Evolutionary conservation across 2,113 vertebrate species (phyloP).

Genomic region (Bagarius yarrelli): DNA sequence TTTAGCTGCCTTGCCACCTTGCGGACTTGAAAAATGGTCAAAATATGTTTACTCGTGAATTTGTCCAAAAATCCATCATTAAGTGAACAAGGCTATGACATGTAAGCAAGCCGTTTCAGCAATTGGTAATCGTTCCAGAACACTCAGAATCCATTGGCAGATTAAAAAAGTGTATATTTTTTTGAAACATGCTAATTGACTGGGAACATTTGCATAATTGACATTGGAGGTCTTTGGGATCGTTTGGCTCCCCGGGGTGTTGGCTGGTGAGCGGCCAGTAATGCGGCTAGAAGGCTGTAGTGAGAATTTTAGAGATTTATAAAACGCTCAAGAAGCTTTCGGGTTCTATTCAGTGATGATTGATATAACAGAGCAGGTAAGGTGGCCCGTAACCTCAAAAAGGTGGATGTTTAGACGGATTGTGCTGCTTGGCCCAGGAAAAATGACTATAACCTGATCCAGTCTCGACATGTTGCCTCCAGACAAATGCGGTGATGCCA

Average conservation of each 20-base stretch:
- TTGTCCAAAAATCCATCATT: constrained; percentile 48
- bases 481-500: constrained; percentile 48
- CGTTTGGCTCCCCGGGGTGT: constrained; percentile 9
- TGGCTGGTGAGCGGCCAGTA: constrained; percentile 30
- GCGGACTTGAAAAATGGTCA: constrained; percentile 29
- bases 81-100: constrained; percentile 48
- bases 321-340: neutral
- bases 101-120: constrained; percentile 50
- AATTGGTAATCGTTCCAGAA: constrained; percentile 52
- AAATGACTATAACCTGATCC: constrained; percentile 24
- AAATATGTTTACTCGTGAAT: constrained; percentile 43
- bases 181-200: constrained; percentile 45
- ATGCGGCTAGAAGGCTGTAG: neutral
- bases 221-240: constrained; percentile 39
- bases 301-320: neutral
- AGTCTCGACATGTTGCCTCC: constrained; percentile 50
- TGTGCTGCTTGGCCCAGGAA: constrained; percentile 43
- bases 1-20: constrained; percentile 1
- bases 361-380: constrained; percentile 36
- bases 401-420: constrained; percentile 28
- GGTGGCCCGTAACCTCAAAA: constrained; percentile 1
- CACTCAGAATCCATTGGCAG: constrained; percentile 39
- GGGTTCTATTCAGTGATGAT: constrained; percentile 14
- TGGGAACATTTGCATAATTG: constrained; percentile 51
- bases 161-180: constrained; percentile 14